Base-by-base conservation (phyloP, 2,113 vertebrate genomes). In the Phalacrocorax pelagicus region DNA sequence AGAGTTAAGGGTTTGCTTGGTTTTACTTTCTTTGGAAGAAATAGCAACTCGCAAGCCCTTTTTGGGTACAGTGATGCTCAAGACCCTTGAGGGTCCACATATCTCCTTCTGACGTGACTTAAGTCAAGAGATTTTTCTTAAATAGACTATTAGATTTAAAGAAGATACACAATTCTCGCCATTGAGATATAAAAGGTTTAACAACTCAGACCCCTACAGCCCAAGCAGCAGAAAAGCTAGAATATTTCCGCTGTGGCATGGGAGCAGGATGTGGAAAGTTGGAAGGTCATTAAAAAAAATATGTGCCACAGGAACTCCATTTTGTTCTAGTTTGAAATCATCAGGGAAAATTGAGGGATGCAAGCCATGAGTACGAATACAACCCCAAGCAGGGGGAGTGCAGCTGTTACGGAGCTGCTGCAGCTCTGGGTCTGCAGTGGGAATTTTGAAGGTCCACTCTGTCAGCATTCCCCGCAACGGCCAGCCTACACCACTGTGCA, bases 21-120 rank as follows among this genome's bases (percentile, higher is more conserved):
- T 24, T 89, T 94, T 88, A 87, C 70, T 97, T 97, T 94, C 72
- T 84, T 95, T 95, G 93, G 94, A 93, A 96, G 81, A 88, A 95
- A 88, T 16, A 87, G 44, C 91, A 96, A 70, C 30, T 70, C 72
- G 63, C 49, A 90, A 73, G 36, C 46, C 34, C 16, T 51, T 71
- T 94, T 59, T 90, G 46, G 91, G 87, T 94, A 65, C 38, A 92
- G 51, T 57, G 97, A 93, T 71, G 74, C 66, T 86, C 55, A 46
- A 57, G 44, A 91, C 36, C 40, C 40, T 89, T 14, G 40, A 81
- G 66, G 69, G 72, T 82, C 62, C 82, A 86, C 69, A 63, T 80
- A 81, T 94, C 91, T 93, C 46, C 15, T 92, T 71, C 78, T 87
- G 67, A 58, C 26, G 5, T 4, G 8, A 90, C 57, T 74, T 62